Conservation (phyloP, 2,888 invertebrate species). For the Thalpophila matura region DNA sequence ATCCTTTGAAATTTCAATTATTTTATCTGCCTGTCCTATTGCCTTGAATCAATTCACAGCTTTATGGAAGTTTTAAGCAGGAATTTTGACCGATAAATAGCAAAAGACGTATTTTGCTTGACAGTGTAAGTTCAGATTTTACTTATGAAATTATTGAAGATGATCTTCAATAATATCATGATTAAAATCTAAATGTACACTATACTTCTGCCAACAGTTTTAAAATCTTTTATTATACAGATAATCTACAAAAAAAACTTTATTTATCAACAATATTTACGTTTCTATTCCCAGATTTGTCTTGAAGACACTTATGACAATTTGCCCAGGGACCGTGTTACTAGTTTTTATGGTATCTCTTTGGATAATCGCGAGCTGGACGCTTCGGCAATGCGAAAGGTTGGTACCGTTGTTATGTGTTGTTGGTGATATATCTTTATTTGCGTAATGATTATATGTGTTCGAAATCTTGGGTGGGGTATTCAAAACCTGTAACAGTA, state of each 20-base stretch:
- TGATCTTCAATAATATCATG: not conserved
- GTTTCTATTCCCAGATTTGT: conserved; percentile 92
- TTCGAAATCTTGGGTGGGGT: conserved; percentile 52
- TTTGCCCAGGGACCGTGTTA: conserved; percentile 99
- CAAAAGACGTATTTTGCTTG: too few species aligned
- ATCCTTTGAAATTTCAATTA: not conserved
- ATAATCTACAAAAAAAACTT: not conserved
- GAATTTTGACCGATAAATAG: too few species aligned
- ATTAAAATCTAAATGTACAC: not conserved
- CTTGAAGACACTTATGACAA: conserved; percentile 99
- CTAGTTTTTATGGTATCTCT: conserved; percentile 99
- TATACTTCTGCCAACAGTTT: not conserved
- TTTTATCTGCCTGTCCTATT: not conserved
- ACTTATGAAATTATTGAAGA: too few species aligned
- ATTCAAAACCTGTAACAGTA: conserved; percentile 28
- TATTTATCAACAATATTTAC: not conserved
- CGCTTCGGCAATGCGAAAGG: conserved; percentile 99
- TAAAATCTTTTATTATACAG: not conserved
- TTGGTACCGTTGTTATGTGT: conserved; percentile 87
- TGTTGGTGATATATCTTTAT: conserved; percentile 64
- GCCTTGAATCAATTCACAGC: not conserved
- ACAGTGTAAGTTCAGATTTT: too few species aligned
- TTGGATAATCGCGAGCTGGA: conserved; percentile 99
- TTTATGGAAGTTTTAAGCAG: too few species aligned
- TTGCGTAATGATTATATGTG: conserved; percentile 56